Percentiles rank a stretch among this genome's conserved stretches.
These are phyloP conservation scores for Callinectes sapidus DNA, from an alignment of 2,888 invertebrate genomes.

Conservation along the genomic window DNA sequence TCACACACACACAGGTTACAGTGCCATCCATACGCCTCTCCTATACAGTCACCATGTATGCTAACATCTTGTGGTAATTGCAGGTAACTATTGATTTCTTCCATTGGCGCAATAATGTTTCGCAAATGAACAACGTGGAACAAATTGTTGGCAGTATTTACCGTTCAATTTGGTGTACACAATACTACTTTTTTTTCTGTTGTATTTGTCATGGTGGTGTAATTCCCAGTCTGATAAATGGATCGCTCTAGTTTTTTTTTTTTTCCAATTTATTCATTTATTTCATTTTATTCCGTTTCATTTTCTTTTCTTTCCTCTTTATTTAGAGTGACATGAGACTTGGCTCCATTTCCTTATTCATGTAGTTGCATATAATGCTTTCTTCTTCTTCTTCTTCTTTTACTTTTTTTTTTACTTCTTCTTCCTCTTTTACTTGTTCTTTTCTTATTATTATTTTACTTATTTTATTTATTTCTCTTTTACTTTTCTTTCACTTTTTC, in stretches of 20 bases:
- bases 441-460: too few relatives aligned
- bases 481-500: not conserved
- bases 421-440: not conserved
- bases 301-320: not conserved
- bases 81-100: constrained; percentile 17
- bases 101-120: not conserved
- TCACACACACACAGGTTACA: not conserved
- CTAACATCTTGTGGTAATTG: not conserved
- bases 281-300: too few relatives aligned
- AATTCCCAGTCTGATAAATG: not conserved
- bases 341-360: not conserved
- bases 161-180: constrained; percentile 29
- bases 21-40: not conserved
- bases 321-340: not conserved
- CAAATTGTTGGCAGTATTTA: constrained; percentile 19
- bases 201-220: not conserved
- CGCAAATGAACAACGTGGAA: constrained; percentile 24
- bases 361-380: not conserved
- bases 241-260: not conserved
- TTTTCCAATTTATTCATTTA: not conserved
- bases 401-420: not conserved
- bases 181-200: not conserved
- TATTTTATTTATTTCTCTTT: not conserved
- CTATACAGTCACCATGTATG: not conserved
- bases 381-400: not conserved